Percentiles rank a stretch among this genome's conserved stretches.
Evolutionary conservation across 64 coral and sea anemone genomes (phyloP).

Genomic region (Montipora cactus): DNA sequence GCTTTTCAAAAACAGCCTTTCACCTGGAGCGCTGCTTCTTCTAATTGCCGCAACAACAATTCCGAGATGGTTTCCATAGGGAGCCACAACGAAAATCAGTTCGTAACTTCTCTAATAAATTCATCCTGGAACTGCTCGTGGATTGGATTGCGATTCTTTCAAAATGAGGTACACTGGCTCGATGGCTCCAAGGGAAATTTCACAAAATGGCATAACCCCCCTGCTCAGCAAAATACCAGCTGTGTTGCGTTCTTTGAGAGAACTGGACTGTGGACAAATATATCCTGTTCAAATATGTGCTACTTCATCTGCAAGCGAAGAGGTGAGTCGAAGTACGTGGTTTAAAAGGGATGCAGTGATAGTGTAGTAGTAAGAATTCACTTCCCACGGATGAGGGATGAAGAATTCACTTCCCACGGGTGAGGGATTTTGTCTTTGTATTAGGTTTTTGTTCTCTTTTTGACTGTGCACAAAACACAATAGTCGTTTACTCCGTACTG

Average conservation of each 20-base stretch:
- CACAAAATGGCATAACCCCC: not conserved
- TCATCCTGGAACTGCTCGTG: not conserved
- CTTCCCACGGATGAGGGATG: too few species aligned
- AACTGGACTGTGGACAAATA: not conserved
- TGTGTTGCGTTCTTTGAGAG: not conserved
- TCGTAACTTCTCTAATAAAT: not conserved
- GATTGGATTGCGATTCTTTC: not conserved
- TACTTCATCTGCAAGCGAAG: slow-evolving; percentile 10
- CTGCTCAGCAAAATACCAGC: not conserved
- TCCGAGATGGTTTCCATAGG: not conserved
- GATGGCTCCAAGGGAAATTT: slow-evolving; percentile 1
- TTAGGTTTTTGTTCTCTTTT: too few species aligned
- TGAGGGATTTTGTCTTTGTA: too few species aligned
- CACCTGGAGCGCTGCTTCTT: not conserved
- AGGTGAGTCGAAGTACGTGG: not conserved
- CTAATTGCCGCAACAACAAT: not conserved
- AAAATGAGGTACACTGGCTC: not conserved
- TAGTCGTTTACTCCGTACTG: too few species aligned
- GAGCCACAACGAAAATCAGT: not conserved
- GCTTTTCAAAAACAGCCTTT: not conserved
- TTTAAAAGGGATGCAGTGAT: too few species aligned
- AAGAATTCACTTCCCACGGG: too few species aligned
- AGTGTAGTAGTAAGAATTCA: too few species aligned
- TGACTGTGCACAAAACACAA: too few species aligned
- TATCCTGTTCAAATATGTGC: not conserved